Evolutionary conservation across 2,888 invertebrate species (phyloP), one percentile per base, ranked within the genome.

Genomic region (Maniola hyperantus): DNA sequence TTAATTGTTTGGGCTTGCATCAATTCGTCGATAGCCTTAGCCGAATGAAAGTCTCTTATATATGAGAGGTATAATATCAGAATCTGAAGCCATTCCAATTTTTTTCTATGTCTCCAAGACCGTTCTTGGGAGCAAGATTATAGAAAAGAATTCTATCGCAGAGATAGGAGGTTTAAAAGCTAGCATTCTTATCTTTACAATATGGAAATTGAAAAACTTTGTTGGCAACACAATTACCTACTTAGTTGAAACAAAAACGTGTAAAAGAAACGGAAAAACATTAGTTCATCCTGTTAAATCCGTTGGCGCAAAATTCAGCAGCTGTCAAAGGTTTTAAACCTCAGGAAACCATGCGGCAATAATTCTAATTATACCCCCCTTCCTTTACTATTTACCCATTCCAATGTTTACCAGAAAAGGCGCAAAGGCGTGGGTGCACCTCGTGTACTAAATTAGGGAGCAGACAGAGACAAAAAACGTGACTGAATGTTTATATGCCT

Each of bases 291-390:
- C 50, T 54, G 60, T 66, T 64, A 13, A 57, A 60, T 53, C 46
- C 57, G 36, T 34, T 61, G 57, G 65, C 59, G 20, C 33, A 64
- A 66, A 46, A 51, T 39, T 64, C 50, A 36, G 59, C 68, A 69
- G 69, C 72, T 69, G 66, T 58, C 34, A 58, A 46, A 68, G 59
- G 68, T 66, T 73, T 68, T 54, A 64, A 68, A 58, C 65, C 75
- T 72, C 74, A 78, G 76, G 79, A 81, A 82, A 81, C 79, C 78
- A 80, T 78, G 79, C 79, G 79, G 83, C 84, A 84, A 89, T 87
- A 83, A 85, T 90, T 91, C 91, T 91, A 90, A 91, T 91, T 91
- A 90, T 91, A 90, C 81, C 87, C 83, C 85, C 83, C 87, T 86
- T 85, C 85, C 86, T 87, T 85, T 86, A 85, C 87, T 91, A 91